Percentiles rank a stretch among this genome's conserved stretches.
Conservation (phyloP, 1,140 invertebrate genomes). For the Choristoneura fumiferana region DNA sequence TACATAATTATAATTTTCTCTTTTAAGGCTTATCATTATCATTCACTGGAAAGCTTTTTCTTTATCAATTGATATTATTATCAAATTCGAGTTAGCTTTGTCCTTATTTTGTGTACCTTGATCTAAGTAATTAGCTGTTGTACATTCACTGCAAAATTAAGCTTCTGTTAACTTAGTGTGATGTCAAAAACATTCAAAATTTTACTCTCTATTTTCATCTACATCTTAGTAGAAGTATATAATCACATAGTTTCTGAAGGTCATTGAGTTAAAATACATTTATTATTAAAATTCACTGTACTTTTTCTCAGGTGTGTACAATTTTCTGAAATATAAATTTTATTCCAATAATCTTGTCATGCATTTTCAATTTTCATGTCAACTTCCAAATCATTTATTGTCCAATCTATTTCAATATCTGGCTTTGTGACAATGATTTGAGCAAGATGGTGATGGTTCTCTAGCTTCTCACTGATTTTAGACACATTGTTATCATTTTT, state of each 20-base stretch:
- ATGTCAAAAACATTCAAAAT: conserved; percentile 47
- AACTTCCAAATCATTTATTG: conserved; percentile 40
- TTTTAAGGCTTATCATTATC: not conserved
- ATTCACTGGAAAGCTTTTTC: conserved; percentile 14
- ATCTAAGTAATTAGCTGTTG: conserved; percentile 49
- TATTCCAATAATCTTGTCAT: conserved; percentile 51
- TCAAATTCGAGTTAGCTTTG: conserved; percentile 28
- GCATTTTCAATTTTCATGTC: conserved; percentile 36
- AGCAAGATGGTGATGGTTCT: conserved; percentile 46
- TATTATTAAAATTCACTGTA: conserved; percentile 69
- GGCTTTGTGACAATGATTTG: conserved; percentile 37
- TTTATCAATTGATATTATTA: conserved; percentile 16
- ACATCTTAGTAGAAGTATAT: conserved; percentile 46
- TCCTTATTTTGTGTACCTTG: conserved; percentile 34
- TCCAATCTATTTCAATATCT: conserved; percentile 45
- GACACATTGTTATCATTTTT: conserved; percentile 59
- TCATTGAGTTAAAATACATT: conserved; percentile 58
- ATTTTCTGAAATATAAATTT: conserved; percentile 78
- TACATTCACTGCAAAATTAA: conserved; percentile 53
- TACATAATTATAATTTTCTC: conserved; percentile 9
- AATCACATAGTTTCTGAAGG: conserved; percentile 41
- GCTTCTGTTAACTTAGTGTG: conserved; percentile 46
- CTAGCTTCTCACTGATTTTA: conserved; percentile 53
- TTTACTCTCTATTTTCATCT: conserved; percentile 64
- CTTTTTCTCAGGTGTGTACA: conserved; percentile 74